Evolutionary conservation across 2,797 vertebrate genomes (phyloP).

Genomic region (Falco rusticolus): DNA sequence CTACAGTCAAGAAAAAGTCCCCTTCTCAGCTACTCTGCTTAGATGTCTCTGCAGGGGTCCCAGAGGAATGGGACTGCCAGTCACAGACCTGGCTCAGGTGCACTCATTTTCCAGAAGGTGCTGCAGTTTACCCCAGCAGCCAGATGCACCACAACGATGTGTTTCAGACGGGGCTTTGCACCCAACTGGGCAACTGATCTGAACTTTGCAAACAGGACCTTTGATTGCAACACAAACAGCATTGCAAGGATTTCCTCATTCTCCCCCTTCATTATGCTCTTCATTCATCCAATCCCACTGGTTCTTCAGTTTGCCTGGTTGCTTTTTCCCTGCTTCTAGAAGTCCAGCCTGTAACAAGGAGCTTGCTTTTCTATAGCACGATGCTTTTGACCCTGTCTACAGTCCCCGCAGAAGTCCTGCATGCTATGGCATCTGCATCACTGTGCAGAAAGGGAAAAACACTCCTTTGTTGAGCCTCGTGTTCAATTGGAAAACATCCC

Average conservation of each 20-base stretch:
- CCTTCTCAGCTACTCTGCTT: too few relatives aligned
- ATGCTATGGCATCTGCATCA: slow-evolving; percentile 15
- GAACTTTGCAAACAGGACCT: not conserved
- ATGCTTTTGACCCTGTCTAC: slow-evolving; percentile 1
- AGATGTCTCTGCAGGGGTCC: not conserved
- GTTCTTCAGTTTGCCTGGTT: not conserved
- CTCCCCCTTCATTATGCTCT: not conserved
- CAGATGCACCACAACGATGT: accelerated
- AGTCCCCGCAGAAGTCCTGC: not conserved
- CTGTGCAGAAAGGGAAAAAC: slow-evolving; percentile 58
- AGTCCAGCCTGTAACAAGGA: not conserved
- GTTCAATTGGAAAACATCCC: slow-evolving; percentile 61
- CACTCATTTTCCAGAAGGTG: not conserved
- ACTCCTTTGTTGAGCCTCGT: slow-evolving; percentile 65
- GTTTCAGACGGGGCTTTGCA: not conserved
- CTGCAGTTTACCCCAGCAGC: not conserved
- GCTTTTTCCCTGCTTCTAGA: not conserved
- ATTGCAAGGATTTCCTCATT: not conserved
- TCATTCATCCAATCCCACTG: not conserved
- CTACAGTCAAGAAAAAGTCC: too few relatives aligned
- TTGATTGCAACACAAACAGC: not conserved
- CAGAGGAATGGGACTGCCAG: not conserved
- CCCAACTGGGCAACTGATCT: not conserved
- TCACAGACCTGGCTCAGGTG: not conserved
- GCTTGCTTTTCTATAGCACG: not conserved